Evolutionary conservation across 2,113 vertebrate species (phyloP).

Genomic region (Raphicerus campestris): DNA sequence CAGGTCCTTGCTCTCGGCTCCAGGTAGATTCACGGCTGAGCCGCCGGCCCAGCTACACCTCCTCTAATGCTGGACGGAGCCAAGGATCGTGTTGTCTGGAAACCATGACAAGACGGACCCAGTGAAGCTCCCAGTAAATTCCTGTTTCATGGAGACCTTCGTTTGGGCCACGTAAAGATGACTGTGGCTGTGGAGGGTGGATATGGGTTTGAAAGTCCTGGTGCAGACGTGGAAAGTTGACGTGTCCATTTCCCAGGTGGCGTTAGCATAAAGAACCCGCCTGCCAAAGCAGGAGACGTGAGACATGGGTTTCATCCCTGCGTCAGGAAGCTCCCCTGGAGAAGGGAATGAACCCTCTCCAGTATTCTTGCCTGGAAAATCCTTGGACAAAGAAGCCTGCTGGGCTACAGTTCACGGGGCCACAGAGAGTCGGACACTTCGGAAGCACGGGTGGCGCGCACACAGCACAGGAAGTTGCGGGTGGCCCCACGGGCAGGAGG

Average conservation of each 20-base stretch:
- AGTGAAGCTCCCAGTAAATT: slow-evolving; percentile 85
- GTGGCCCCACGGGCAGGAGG: slow-evolving; percentile 94
- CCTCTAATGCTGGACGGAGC: slow-evolving; percentile 85
- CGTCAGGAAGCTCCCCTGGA: not conserved
- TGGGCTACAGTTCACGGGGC: not conserved
- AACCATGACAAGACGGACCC: slow-evolving; percentile 93
- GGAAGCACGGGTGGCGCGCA: fast-evolving
- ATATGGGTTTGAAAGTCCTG: slow-evolving; percentile 95
- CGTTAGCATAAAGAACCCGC: not conserved
- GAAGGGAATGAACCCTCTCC: not conserved
- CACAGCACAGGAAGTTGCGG: slow-evolving; percentile 85
- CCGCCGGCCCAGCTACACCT: slow-evolving; percentile 83
- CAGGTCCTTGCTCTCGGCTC: slow-evolving; percentile 58
- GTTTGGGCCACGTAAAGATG: slow-evolving; percentile 94
- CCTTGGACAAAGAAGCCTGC: not conserved
- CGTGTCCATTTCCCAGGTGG: slow-evolving; percentile 78
- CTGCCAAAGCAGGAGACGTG: fast-evolving
- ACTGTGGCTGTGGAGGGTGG: slow-evolving; percentile 96
- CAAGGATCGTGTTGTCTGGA: slow-evolving; percentile 88
- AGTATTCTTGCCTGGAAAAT: not conserved
- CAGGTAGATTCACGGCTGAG: slow-evolving; percentile 53
- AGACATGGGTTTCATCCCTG: not conserved
- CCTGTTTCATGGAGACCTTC: slow-evolving; percentile 93
- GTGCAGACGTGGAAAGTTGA: slow-evolving; percentile 89
- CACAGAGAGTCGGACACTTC: fast-evolving